Evolutionary conservation across 2,113 vertebrate genomes (phyloP).

Genomic region (Aspidoscelis tigris): DNA sequence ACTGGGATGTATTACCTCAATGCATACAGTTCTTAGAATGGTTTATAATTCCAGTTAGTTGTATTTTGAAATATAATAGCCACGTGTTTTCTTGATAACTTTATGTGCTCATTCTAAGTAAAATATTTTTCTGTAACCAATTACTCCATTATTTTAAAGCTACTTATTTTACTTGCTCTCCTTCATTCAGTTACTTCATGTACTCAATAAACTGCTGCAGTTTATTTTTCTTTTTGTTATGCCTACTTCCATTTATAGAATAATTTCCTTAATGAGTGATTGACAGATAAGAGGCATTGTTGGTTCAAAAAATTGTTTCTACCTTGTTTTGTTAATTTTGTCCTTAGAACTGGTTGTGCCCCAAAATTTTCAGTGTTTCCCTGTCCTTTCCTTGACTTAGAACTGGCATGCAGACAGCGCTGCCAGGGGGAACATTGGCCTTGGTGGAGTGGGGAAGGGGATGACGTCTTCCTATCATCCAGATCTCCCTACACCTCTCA

Average conservation of each 20-base stretch:
- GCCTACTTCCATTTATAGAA: not conserved
- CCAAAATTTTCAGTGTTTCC: not conserved
- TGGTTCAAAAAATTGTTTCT: not conserved
- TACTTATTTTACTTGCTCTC: not conserved
- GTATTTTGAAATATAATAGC: not conserved
- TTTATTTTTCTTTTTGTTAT: not conserved
- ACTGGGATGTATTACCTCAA: not conserved
- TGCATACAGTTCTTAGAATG: not conserved
- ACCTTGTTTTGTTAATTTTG: not conserved
- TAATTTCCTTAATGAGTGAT: not conserved
- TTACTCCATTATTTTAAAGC: not conserved
- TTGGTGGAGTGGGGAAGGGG: not conserved
- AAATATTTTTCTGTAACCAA: not conserved
- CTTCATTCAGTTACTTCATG: slow-evolving; percentile 2
- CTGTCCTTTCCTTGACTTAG: not conserved
- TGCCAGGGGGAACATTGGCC: not conserved
- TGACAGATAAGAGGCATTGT: not conserved
- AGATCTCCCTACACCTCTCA: not conserved
- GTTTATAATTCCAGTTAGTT: not conserved
- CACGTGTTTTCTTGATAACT: not conserved
- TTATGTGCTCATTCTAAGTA: not conserved
- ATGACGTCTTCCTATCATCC: not conserved
- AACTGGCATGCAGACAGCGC: not conserved
- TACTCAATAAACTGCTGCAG: not conserved
- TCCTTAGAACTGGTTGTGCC: not conserved